Evolutionary conservation across 2,113 vertebrate genomes (phyloP).

Genomic region (Phaethon lepturus): DNA sequence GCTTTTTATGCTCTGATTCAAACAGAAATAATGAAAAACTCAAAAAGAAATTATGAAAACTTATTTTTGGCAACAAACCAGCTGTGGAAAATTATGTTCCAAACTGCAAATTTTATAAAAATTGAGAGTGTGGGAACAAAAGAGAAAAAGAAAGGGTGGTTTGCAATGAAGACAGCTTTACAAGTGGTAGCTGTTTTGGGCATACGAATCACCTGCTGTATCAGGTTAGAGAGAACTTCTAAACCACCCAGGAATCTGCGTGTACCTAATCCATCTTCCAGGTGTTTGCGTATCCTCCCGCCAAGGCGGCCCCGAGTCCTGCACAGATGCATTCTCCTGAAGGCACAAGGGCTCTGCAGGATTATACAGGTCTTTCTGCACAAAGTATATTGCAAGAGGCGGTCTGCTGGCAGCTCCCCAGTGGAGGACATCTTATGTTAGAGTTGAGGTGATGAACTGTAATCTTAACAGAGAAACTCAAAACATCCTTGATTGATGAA

Average conservation of each 20-base stretch:
- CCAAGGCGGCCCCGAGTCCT: fast-evolving
- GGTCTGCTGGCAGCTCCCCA: neutral
- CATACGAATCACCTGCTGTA: neutral
- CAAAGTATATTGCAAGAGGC: neutral
- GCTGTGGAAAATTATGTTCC: neutral
- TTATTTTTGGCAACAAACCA: neutral
- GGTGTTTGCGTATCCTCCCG: fast-evolving
- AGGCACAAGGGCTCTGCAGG: neutral
- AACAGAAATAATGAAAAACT: neutral
- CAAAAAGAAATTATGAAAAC: neutral
- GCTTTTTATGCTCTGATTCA: neutral
- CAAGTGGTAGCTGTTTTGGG: neutral
- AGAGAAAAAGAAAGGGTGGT: neutral
- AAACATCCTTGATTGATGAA: neutral
- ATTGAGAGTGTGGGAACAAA: neutral
- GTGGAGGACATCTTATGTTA: fast-evolving
- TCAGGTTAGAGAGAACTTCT: neutral
- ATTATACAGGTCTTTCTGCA: neutral
- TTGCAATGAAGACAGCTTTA: neutral
- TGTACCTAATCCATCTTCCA: neutral
- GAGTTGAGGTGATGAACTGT: neutral
- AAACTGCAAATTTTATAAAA: neutral
- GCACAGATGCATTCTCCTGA: neutral
- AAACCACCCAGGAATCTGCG: neutral
- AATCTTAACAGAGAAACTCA: neutral